Evolutionary conservation across 1,140 invertebrate genomes (phyloP), one percentile per base, ranked within the genome.

Genomic region (Drosophila baimaii): DNA sequence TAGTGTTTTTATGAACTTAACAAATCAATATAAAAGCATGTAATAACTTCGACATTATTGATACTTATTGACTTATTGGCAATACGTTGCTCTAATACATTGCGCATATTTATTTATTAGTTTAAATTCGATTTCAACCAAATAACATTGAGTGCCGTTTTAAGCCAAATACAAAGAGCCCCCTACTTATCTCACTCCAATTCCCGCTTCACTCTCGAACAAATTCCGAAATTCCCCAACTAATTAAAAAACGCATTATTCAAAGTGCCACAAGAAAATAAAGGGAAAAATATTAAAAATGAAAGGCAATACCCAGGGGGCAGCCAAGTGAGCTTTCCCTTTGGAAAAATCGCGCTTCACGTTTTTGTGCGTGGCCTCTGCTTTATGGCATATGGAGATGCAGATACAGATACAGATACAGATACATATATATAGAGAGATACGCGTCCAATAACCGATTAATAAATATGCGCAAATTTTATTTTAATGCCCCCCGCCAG

Each of bases 401-500:
- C 25, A 71, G 44, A 61, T 61, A 5, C 44, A 47, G 46, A 47
- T 27, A 27, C 27, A 59, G 31, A 23, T 37, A 15, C 29, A 46
- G 27, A 43, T 31, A 59, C 23, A 23, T 37, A 15, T 23, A 46
- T 33, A 43, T 31, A 35, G 19, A 35, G 12, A 31, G 27, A 64
- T 29, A 23, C 19, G 63, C 56, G 12, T 56, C 61, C 70, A 83
- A 79, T 83, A 64, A 66, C 69, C 78, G 78, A 81, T 85, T 81
- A 78, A 86, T 81, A 86, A 70, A 85, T 79, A 79, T 79, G 66
- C 61, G 61, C 62, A 73, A 72, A 84, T 84, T 69, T 77, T 77
- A 80, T 84, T 84, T 84, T 65, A 84, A 79, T 76, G 79, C 65
- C 51, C 39, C 59, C 51, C 27, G 37, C 23, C 43, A 23, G 47